Percentiles rank a stretch among this genome's conserved stretches.
Conservation (phyloP, 2,888 invertebrate species). For the Anoncus sp. region DNA sequence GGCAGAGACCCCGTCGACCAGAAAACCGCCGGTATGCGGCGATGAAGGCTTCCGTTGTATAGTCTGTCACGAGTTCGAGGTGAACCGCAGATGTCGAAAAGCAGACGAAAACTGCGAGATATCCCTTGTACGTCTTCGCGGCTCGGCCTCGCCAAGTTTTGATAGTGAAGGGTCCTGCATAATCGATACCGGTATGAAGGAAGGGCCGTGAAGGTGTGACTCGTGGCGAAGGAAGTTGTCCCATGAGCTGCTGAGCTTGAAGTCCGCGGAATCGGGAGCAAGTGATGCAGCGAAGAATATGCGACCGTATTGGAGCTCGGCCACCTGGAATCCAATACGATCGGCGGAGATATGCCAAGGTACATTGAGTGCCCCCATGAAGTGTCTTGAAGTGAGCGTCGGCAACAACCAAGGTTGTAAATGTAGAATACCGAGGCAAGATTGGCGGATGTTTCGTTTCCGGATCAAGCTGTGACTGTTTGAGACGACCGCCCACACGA, state of each 20-base stretch:
- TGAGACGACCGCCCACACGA: slow-evolving; percentile 52
- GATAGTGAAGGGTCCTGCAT: too few relatives aligned
- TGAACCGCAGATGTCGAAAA: too few relatives aligned
- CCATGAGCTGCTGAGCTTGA: neutral
- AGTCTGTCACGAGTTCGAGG: neutral
- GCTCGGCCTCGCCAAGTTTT: neutral
- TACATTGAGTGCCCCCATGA: slow-evolving; percentile 56
- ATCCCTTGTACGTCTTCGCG: slow-evolving; percentile 17
- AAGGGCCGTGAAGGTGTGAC: too few relatives aligned
- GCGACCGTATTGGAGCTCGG: slow-evolving; percentile 38
- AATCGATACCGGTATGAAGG: too few relatives aligned
- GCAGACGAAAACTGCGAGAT: neutral
- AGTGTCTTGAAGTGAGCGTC: slow-evolving; percentile 46
- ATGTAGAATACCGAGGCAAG: slow-evolving; percentile 32
- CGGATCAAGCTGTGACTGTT: slow-evolving; percentile 23
- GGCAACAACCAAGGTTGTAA: slow-evolving; percentile 39
- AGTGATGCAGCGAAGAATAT: slow-evolving; percentile 46
- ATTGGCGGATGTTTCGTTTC: slow-evolving; percentile 50
- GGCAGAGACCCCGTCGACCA: neutral
- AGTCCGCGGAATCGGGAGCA: slow-evolving; percentile 16
- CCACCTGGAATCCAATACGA: slow-evolving; percentile 58
- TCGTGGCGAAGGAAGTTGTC: too few relatives aligned
- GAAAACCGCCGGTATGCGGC: slow-evolving; percentile 5
- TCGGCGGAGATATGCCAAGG: slow-evolving; percentile 9
- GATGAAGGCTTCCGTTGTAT: neutral